Conservation (phyloP, 2,797 vertebrate genomes). For the Sebastes variabilis region DNA sequence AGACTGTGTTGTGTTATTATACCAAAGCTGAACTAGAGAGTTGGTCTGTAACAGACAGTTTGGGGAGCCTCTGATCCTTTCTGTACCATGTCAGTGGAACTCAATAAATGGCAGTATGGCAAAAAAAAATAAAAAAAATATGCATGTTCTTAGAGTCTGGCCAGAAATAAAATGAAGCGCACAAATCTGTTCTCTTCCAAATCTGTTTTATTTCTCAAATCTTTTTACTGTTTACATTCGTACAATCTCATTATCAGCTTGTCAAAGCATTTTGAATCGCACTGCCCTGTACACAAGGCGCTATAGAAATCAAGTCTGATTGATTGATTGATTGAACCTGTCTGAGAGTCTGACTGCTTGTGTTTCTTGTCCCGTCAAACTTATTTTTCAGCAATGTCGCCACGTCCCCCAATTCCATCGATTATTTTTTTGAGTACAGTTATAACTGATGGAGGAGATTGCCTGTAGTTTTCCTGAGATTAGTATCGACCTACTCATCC, state of each 20-base stretch:
- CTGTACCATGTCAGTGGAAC: no score
- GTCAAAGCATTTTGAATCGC: neutral
- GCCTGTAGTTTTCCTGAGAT: neutral
- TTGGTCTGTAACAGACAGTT: neutral
- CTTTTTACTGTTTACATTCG: neutral
- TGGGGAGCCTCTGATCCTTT: no score
- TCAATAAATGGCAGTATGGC: no score
- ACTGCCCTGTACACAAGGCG: neutral
- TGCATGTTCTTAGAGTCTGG: no score
- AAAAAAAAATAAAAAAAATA: no score
- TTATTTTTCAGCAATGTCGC: neutral
- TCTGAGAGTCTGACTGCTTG: neutral
- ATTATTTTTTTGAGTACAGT: neutral
- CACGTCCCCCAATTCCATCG: neutral
- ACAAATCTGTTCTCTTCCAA: neutral
- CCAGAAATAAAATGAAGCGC: no score
- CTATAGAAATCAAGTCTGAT: neutral
- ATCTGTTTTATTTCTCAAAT: neutral
- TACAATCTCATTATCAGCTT: neutral
- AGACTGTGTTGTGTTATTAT: no score
- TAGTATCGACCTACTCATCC: no score
- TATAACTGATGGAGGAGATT: neutral
- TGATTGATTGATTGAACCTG: slow-evolving; percentile 5
- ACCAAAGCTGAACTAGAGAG: neutral
- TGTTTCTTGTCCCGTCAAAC: neutral